Base-by-base conservation (phyloP, 2,888 invertebrate genomes). In the Perizoma flavofasciatum region DNA sequence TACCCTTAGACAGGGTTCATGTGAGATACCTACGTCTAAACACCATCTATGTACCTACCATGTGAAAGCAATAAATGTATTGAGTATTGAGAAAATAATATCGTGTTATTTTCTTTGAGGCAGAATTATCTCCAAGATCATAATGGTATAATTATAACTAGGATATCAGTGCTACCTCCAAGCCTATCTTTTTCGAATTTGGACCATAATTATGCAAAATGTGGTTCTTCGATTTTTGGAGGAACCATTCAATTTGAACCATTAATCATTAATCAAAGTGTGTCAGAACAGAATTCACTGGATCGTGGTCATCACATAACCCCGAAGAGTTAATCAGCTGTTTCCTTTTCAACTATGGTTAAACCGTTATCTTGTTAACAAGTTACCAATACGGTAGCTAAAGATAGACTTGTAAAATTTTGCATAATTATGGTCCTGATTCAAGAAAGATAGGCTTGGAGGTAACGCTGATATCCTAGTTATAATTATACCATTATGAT, bases 351-450 rank as follows among this genome's bases (percentile, higher is more conserved):
- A 22, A 32, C 45, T 46, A n/a, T 56, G 46, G 10, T 4, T 46
- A 59, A 55, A 43, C 66, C 66, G 72, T 71, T 79, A 80, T 72
- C 71, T 64, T 66, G 61, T 48, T 63, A 70, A 75, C 78, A 74
- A 77, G 61, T 67, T 49, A 73, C 71, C 59, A 73, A 71, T 69
- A 76, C 54, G 67, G 70, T 49, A 49, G 56, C 59, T 56, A 67
- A 52, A 66, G 67, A 78, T 77, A 72, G 66, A 75, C 75, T 72
- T 74, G 79, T 79, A 66, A 77, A 76, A 68, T 70, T 72, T 70
- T 60, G 65, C 67, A 64, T 67, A 70, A 69, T 69, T 65, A 67
- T 56, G 48, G 53, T 48, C 53, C 55, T 49, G 44, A 63, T 51
- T 60, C 33, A 55, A 60, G 54, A 59, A 35, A 61, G 59, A 68